A percentile compares a stretch with the other conserved stretches of the same genome.
Evolutionary conservation across 2,888 invertebrate genomes (phyloP).

Genomic region (Dolomedes plantarius): DNA sequence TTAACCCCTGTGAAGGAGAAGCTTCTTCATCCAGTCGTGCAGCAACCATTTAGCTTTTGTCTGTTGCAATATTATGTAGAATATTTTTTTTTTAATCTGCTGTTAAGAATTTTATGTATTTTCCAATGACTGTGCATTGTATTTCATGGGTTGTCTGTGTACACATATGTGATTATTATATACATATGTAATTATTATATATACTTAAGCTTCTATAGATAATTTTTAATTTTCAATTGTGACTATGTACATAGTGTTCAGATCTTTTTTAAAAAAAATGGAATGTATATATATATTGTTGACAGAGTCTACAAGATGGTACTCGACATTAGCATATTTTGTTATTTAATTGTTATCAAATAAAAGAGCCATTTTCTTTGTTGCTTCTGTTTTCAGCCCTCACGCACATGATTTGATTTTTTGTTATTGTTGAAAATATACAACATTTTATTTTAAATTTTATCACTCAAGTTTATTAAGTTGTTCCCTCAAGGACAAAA

Average conservation of each 20-base stretch:
- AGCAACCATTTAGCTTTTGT: not conserved
- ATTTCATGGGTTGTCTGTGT: not conserved
- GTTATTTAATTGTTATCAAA: constrained; percentile 17
- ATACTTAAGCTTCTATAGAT: not conserved
- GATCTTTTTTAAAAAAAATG: constrained; percentile 10
- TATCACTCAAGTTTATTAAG: too few relatives aligned
- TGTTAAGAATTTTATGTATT: not conserved
- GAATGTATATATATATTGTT: constrained; percentile 16
- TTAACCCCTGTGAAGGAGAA: not conserved
- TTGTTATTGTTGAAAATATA: too few relatives aligned
- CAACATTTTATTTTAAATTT: too few relatives aligned
- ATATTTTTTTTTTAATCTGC: not conserved
- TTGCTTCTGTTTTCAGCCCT: not conserved
- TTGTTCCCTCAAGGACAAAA: too few relatives aligned
- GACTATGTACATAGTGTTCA: constrained; percentile 16
- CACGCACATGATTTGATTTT: too few relatives aligned
- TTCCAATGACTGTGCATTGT: not conserved
- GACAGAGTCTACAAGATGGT: constrained; percentile 7
- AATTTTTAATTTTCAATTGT: not conserved
- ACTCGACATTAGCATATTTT: constrained; percentile 7
- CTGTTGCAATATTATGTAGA: not conserved
- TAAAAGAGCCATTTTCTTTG: not conserved
- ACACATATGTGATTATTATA: not conserved
- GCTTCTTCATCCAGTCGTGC: not conserved
- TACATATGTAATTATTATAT: too few relatives aligned